These are phyloP conservation scores for Resseliella maxima DNA, from an alignment of 2,888 invertebrate species.

Conservation along the genomic window DNA sequence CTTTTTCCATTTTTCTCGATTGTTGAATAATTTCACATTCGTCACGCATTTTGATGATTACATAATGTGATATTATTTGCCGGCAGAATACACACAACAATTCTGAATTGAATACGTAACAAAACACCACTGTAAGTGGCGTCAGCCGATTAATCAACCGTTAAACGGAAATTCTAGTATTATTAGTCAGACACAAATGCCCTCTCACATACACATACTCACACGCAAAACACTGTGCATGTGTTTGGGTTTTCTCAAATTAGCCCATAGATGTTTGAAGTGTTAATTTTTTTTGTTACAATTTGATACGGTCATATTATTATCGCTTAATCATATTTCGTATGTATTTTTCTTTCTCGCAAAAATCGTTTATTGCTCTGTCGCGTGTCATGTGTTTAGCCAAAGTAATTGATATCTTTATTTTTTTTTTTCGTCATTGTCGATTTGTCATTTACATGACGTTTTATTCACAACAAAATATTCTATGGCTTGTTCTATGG, in stretches of 20 bases:
- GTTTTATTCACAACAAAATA: too few relatives aligned
- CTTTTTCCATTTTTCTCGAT: not conserved
- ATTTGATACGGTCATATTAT: not conserved
- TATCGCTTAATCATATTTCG: conserved; percentile 27
- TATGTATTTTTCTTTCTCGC: not conserved
- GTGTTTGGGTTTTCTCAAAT: not conserved
- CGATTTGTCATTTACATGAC: not conserved
- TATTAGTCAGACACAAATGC: conserved; percentile 16
- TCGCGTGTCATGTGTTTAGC: not conserved
- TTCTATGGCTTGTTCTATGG: too few relatives aligned
- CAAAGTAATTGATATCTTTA: not conserved
- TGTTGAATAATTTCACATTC: not conserved
- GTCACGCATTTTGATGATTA: conserved; percentile 21
- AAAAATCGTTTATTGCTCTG: not conserved
- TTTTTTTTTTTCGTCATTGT: not conserved
- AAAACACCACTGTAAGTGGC: not conserved
- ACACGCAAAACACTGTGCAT: not conserved
- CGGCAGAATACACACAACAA: not conserved
- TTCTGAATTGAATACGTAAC: not conserved
- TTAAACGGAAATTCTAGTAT: conserved; percentile 26
- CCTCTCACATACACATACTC: not conserved
- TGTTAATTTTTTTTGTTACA: conserved; percentile 9
- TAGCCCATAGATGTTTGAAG: not conserved
- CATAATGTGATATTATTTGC: not conserved
- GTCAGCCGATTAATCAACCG: conserved; percentile 7